phyloP scores from a whole-genome alignment of 2,113 vertebrate species.

The Alethe diademata region DNA sequence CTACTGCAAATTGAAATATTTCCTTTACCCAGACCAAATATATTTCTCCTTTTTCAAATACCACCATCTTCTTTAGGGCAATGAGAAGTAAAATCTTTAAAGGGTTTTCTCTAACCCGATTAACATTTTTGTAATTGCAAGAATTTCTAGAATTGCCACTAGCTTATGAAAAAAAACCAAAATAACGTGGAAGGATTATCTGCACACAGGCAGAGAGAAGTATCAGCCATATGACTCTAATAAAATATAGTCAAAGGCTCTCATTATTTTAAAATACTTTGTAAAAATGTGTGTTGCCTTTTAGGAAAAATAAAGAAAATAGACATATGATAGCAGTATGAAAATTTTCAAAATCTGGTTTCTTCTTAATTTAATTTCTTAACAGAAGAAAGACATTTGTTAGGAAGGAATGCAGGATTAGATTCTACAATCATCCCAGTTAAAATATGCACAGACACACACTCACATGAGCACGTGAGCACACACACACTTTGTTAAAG shows the following conservation, averaged over 20 bases:
- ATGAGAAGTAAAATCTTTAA: not conserved
- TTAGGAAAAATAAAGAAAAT: not conserved
- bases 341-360: not conserved
- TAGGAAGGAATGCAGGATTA: not conserved
- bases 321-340: not conserved
- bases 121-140: not conserved
- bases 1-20: slow-evolving; percentile 59
- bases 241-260: not conserved
- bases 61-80: not conserved
- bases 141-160: not conserved
- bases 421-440: not conserved
- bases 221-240: not conserved
- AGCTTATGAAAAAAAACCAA: not conserved
- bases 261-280: not conserved
- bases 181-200: not conserved
- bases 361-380: not conserved
- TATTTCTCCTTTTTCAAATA: slow-evolving; percentile 7
- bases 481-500: not conserved
- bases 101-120: not conserved
- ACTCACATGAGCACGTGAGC: not conserved
- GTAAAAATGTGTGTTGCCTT: not conserved
- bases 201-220: not conserved
- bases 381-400: not conserved
- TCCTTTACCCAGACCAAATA: slow-evolving; percentile 33
- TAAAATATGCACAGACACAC: not conserved